These are phyloP conservation scores for Copsychus sechellarum DNA, from an alignment of 2,113 vertebrate species.

Conservation along the genomic window DNA sequence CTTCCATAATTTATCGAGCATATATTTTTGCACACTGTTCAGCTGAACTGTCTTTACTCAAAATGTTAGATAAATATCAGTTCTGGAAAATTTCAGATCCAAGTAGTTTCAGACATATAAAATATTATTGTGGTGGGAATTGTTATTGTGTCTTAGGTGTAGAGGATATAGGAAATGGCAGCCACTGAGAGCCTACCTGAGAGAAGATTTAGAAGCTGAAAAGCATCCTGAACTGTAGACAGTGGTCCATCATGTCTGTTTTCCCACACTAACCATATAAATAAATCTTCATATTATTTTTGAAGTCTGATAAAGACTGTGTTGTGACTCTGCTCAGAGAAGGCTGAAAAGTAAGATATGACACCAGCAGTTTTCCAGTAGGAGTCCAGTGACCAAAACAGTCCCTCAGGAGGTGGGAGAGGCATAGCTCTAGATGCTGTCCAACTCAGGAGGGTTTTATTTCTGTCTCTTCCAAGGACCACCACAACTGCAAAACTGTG, in stretches of 20 bases:
- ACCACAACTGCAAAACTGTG: background rate
- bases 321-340: background rate
- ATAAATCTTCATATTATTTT: background rate
- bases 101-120: background rate
- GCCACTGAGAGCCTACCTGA: background rate
- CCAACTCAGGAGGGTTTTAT: background rate
- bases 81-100: background rate
- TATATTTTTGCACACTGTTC: background rate
- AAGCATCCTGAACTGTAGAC: background rate
- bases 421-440: background rate
- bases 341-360: background rate
- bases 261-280: background rate
- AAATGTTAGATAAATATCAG: background rate
- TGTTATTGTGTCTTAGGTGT: background rate
- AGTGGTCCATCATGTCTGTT: background rate
- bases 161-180: background rate
- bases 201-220: background rate
- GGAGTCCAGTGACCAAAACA: background rate
- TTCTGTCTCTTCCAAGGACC: background rate
- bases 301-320: background rate
- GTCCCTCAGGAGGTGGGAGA: background rate
- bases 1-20: background rate
- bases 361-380: fast-evolving
- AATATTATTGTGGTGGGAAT: background rate
- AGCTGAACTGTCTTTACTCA: background rate